Percentiles rank a stretch among this genome's conserved stretches.
phyloP scores from a whole-genome alignment of 1,140 invertebrate genomes.

The Apis laboriosa region DNA sequence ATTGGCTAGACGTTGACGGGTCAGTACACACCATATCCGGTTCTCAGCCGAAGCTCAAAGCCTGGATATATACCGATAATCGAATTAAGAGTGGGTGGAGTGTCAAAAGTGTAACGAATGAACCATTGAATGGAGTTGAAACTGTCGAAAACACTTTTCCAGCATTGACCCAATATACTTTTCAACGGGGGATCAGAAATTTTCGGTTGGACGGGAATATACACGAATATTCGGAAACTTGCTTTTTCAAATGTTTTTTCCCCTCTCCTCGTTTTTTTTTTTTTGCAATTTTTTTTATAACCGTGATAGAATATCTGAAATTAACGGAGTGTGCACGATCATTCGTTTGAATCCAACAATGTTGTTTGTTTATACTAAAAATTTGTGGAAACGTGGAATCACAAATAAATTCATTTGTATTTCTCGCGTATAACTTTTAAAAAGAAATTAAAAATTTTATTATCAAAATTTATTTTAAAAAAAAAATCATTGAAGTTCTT shows the following conservation, averaged over 20 bases:
- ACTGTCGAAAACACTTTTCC: not conserved
- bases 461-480: too few relatives aligned
- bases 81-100: not conserved
- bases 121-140: not conserved
- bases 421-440: too few relatives aligned
- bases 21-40: constrained; percentile 25
- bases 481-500: too few relatives aligned
- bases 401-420: too few relatives aligned
- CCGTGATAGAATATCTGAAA: not conserved
- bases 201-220: not conserved
- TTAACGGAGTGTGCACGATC: not conserved
- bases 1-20: constrained; percentile 20
- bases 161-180: too few relatives aligned
- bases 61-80: not conserved
- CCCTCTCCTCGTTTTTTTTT: not conserved
- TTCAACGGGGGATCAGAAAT: too few relatives aligned
- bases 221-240: too few relatives aligned
- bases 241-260: not conserved
- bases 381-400: too few relatives aligned
- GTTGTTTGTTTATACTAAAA: not conserved
- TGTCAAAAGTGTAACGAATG: not conserved
- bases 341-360: not conserved
- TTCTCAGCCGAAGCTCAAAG: constrained; percentile 1
- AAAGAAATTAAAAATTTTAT: too few relatives aligned
- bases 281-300: not conserved